A percentile compares a stretch with the other conserved stretches of the same genome.
phyloP scores from a whole-genome alignment of 92 coral and sea anemone species.

The Zoanthus sociatus region DNA sequence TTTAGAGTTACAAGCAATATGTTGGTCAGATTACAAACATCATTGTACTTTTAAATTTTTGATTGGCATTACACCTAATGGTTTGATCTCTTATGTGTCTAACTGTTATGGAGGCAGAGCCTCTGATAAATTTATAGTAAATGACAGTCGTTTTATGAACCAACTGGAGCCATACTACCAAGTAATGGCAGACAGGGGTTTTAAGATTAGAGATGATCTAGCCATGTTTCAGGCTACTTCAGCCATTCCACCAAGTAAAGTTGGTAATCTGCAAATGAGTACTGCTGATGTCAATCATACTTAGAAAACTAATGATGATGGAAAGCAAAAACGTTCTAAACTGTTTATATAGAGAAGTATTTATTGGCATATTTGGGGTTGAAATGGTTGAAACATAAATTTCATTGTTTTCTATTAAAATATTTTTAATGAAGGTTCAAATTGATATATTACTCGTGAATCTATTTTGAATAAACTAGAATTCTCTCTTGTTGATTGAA shows the following conservation, averaged over 20 bases:
- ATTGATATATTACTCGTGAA: not conserved
- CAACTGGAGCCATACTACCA: slow-evolving; percentile 44
- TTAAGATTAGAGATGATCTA: slow-evolving; percentile 38
- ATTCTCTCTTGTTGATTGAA: not conserved
- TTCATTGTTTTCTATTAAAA: slow-evolving; percentile 11
- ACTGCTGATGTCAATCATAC: not conserved
- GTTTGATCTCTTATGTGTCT: slow-evolving; percentile 34
- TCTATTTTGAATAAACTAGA: slow-evolving; percentile 5
- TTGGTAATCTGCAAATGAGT: slow-evolving; percentile 33
- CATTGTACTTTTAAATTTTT: slow-evolving; percentile 34
- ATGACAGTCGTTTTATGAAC: slow-evolving; percentile 31
- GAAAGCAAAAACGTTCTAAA: not conserved
- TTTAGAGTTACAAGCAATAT: slow-evolving; percentile 32
- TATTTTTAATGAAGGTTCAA: not conserved
- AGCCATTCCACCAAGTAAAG: slow-evolving; percentile 52
- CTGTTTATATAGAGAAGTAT: not conserved
- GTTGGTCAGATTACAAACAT: slow-evolving; percentile 52
- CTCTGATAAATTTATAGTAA: slow-evolving; percentile 41
- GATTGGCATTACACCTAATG: slow-evolving; percentile 51
- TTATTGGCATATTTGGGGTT: not conserved
- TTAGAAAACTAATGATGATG: not conserved
- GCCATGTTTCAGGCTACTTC: slow-evolving; percentile 44
- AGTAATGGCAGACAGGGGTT: slow-evolving; percentile 57
- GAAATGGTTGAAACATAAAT: not conserved
- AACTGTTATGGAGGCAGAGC: slow-evolving; percentile 47